A percentile compares a stretch with the other conserved stretches of the same genome.
Conservation (phyloP, 2,888 invertebrate genomes). For the Antheraea yamamai region DNA sequence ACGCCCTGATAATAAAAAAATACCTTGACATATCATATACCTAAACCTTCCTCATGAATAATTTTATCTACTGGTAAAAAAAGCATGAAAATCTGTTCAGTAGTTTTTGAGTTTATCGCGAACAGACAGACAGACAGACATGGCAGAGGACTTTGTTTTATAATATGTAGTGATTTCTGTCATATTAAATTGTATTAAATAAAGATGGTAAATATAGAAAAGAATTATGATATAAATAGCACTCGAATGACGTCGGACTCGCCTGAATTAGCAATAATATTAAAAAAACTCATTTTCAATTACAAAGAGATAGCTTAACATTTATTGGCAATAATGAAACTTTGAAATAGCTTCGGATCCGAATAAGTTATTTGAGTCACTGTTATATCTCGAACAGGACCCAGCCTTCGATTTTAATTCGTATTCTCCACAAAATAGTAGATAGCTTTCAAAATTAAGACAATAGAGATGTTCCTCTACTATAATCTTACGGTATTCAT, state of each 20-base stretch:
- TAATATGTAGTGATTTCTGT: too few relatives aligned
- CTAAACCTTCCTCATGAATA: too few relatives aligned
- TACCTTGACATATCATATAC: too few relatives aligned
- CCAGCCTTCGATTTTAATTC: neutral
- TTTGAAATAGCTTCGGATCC: neutral
- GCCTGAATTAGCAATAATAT: neutral
- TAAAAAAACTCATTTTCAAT: neutral
- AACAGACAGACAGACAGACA: too few relatives aligned
- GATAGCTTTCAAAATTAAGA: neutral
- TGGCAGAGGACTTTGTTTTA: too few relatives aligned
- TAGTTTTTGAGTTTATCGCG: too few relatives aligned
- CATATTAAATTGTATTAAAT: too few relatives aligned
- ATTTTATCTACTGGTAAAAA: too few relatives aligned
- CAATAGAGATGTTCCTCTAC: neutral
- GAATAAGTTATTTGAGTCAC: neutral
- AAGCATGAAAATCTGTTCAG: too few relatives aligned
- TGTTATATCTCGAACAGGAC: neutral
- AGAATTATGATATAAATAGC: neutral
- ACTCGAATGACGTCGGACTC: neutral
- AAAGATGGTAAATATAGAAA: neutral
- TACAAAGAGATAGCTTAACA: neutral
- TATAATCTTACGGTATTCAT: neutral
- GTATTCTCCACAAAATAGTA: constrained; percentile 1
- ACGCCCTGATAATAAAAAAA: too few relatives aligned
- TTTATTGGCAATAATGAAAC: neutral